Evolutionary conservation across 2,797 vertebrate species (phyloP).

Genomic region (Liparis tanakae): DNA sequence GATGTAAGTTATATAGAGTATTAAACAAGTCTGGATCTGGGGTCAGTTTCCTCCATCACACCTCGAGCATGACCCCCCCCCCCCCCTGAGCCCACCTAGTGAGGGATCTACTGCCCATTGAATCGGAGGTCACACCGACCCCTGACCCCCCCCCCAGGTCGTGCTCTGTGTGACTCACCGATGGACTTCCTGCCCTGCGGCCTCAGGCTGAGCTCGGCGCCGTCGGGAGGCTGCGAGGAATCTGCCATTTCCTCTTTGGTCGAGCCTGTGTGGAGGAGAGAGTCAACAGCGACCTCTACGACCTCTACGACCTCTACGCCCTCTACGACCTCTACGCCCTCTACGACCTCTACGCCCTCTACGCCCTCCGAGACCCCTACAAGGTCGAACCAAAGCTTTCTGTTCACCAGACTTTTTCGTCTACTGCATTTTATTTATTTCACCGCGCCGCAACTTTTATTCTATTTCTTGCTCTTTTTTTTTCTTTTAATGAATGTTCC

Average conservation of each 20-base stretch:
- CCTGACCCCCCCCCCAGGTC: constrained; percentile 28
- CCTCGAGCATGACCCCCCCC: constrained; percentile 10
- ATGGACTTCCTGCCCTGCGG: constrained; percentile 80
- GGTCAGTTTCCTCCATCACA: constrained; percentile 5
- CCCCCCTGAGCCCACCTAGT: constrained; percentile 38
- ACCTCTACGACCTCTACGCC: background rate
- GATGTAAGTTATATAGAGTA: too few relatives aligned
- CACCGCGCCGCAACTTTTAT: too few relatives aligned
- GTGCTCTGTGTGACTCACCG: constrained; percentile 68
- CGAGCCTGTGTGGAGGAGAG: constrained; percentile 69
- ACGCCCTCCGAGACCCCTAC: background rate
- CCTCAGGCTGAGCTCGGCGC: constrained; percentile 76
- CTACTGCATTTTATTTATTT: too few relatives aligned
- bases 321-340: background rate
- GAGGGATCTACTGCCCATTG: constrained; percentile 35
- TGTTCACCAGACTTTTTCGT: too few relatives aligned
- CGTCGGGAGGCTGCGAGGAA: constrained; percentile 71
- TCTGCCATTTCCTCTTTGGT: constrained; percentile 81
- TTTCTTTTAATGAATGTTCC: too few relatives aligned
- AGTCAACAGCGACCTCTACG: background rate
- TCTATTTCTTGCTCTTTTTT: too few relatives aligned
- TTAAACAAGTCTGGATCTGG: too few relatives aligned
- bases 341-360: background rate
- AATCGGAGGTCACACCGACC: constrained; percentile 34
- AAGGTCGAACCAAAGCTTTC: background rate